Conservation (phyloP, 2,888 invertebrate genomes). For the Meloe dianella region DNA sequence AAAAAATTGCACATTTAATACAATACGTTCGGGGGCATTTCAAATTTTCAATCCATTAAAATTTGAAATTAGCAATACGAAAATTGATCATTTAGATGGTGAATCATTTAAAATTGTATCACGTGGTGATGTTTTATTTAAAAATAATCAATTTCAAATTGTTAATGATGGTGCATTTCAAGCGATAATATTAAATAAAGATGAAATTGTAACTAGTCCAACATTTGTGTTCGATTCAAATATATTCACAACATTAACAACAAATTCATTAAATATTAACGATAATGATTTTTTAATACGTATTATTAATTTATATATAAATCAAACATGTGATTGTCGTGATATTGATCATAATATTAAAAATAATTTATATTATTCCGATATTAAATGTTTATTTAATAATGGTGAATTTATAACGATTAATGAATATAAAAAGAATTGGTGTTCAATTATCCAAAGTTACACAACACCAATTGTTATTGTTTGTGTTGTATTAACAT, state of each 20-base stretch:
- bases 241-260: constrained; percentile 64
- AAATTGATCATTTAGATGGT: constrained; percentile 66
- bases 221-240: constrained; percentile 70
- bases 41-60: constrained; percentile 68
- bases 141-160: constrained; percentile 68
- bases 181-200: constrained; percentile 63
- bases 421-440: constrained; percentile 46
- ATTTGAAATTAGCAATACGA: constrained; percentile 67
- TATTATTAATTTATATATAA: constrained; percentile 66
- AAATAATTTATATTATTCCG: constrained; percentile 43
- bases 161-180: constrained; percentile 69
- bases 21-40: constrained; percentile 73
- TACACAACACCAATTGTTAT: constrained; percentile 54
- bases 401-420: constrained; percentile 43
- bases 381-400: constrained; percentile 52
- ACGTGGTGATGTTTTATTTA: constrained; percentile 69
- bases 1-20: constrained; percentile 69
- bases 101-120: constrained; percentile 70
- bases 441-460: constrained; percentile 51
- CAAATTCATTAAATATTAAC: constrained; percentile 66
- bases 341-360: constrained; percentile 43
- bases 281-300: constrained; percentile 64
- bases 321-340: constrained; percentile 66
- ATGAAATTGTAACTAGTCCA: constrained; percentile 60
- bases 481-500: constrained; percentile 58